A percentile compares a stretch with the other conserved stretches of the same genome.
Conservation (phyloP, 1,140 invertebrate species). For the Bicyclus anynana region DNA sequence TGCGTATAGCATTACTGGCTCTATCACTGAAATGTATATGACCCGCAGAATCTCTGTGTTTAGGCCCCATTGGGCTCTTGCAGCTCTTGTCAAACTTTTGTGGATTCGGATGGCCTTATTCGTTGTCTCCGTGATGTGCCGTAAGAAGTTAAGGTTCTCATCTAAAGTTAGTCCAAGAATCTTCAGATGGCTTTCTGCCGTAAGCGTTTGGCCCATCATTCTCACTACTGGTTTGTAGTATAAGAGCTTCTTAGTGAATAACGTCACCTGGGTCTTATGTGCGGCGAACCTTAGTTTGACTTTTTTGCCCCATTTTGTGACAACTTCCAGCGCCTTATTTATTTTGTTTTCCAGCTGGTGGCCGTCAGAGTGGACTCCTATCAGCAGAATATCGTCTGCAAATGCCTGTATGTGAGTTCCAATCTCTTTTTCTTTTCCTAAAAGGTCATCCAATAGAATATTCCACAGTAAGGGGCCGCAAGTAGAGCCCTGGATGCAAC, state of each 20-base stretch:
- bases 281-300: neutral
- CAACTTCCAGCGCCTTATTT: neutral
- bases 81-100: neutral
- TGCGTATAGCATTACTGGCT: neutral
- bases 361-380: neutral
- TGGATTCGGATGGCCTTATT: neutral
- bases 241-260: neutral
- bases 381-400: neutral
- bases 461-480: neutral
- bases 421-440: neutral
- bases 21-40: neutral
- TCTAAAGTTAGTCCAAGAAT: neutral
- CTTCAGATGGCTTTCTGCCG: neutral
- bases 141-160: neutral
- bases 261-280: neutral
- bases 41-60: neutral
- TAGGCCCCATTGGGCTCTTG: neutral
- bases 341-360: neutral
- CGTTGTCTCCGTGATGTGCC: neutral
- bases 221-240: neutral
- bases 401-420: neutral
- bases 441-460: neutral
- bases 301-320: neutral
- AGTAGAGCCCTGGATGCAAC: conserved; percentile 23
- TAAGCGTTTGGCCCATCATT: neutral